These are phyloP conservation scores for Dromaius novaehollandiae DNA, from an alignment of 2,113 vertebrate genomes.

Conservation along the genomic window DNA sequence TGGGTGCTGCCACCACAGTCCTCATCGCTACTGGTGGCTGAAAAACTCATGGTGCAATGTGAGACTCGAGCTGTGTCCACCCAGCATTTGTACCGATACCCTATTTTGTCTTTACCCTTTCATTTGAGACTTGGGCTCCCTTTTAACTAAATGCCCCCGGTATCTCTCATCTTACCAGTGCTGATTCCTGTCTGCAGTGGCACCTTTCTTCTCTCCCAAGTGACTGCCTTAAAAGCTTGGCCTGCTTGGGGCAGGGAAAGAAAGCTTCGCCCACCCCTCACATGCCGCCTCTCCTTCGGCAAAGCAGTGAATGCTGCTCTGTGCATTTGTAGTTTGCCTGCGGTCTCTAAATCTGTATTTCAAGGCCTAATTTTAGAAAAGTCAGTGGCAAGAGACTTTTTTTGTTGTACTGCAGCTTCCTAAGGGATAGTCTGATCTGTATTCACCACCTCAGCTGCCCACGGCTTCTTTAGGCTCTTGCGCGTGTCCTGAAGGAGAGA, in stretches of 20 bases:
- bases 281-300: background rate
- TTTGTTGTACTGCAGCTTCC: background rate
- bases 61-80: background rate
- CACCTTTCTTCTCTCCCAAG: background rate
- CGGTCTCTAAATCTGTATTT: constrained; percentile 18
- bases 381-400: background rate
- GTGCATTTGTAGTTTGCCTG: background rate
- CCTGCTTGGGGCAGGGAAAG: background rate
- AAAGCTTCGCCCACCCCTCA: background rate
- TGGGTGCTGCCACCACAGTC: fast-evolving
- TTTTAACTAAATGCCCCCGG: background rate
- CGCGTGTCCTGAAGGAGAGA: background rate
- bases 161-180: background rate
- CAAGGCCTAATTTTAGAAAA: constrained; percentile 16
- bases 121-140: background rate
- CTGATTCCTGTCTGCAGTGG: background rate
- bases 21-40: background rate
- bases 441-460: background rate
- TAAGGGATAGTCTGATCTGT: background rate
- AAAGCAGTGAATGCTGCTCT: background rate
- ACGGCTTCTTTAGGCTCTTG: background rate
- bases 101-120: background rate
- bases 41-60: background rate
- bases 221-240: background rate
- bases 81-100: background rate